Evolutionary conservation across 2,888 invertebrate genomes (phyloP).

Genomic region (Aphidoletes aphidimyza): DNA sequence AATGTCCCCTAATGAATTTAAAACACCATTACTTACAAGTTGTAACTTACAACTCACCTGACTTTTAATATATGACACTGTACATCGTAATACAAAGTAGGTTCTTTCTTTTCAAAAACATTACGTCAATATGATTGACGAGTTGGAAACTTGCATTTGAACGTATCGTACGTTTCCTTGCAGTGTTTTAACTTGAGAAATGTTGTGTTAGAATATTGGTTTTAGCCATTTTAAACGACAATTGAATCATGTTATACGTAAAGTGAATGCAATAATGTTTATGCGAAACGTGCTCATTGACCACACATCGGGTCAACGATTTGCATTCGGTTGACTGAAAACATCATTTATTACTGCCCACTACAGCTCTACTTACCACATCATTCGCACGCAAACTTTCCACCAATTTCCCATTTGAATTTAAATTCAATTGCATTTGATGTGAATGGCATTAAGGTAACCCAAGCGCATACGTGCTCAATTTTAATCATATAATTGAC

Average conservation of each 20-base stretch:
- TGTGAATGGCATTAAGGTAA: not conserved
- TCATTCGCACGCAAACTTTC: not conserved
- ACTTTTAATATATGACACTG: too few relatives aligned
- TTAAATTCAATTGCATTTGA: constrained; percentile 18
- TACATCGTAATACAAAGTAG: too few relatives aligned
- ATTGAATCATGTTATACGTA: not conserved
- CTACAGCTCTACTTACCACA: not conserved
- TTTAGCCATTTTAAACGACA: not conserved
- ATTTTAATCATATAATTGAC: constrained; percentile 11
- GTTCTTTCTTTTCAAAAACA: too few relatives aligned
- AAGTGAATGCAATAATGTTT: constrained; percentile 43
- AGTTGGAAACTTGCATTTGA: not conserved
- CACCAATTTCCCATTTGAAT: constrained; percentile 3
- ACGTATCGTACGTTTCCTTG: not conserved
- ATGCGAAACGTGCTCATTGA: constrained; percentile 41
- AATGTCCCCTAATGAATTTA: not conserved
- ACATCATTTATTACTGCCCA: constrained; percentile 13
- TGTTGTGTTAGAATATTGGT: not conserved
- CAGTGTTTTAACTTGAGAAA: not conserved
- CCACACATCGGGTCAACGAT: not conserved
- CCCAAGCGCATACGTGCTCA: not conserved
- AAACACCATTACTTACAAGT: too few relatives aligned
- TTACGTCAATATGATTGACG: not conserved
- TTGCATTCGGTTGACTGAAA: not conserved
- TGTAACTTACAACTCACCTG: too few relatives aligned